Conservation (phyloP, 2,113 vertebrate species). For the Sebastes fasciatus region DNA sequence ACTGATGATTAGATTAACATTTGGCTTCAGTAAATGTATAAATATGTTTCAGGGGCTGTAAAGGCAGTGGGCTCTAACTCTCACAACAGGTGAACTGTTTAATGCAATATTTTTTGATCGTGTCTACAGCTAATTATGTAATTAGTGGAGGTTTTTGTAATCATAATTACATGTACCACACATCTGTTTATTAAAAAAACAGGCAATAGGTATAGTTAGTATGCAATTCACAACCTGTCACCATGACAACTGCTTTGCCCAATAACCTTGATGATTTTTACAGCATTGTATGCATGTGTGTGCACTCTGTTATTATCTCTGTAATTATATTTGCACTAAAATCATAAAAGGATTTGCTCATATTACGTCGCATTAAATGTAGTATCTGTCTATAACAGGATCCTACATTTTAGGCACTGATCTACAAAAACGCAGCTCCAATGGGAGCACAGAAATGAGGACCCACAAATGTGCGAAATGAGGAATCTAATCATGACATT, state of each 20-base stretch:
- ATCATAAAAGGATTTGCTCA: slow-evolving; percentile 16
- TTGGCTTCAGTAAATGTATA: neutral
- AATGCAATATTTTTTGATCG: slow-evolving; percentile 53
- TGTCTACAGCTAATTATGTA: slow-evolving; percentile 49
- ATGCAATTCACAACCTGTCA: slow-evolving; percentile 42
- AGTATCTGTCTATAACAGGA: neutral
- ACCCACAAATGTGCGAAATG: neutral
- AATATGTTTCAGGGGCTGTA: neutral
- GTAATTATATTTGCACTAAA: slow-evolving; percentile 43
- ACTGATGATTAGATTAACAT: neutral
- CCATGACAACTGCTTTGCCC: slow-evolving; percentile 41
- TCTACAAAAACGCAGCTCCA: slow-evolving; percentile 1
- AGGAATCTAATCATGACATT: neutral
- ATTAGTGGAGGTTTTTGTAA: slow-evolving; percentile 40
- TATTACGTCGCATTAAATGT: neutral
- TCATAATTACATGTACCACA: slow-evolving; percentile 38
- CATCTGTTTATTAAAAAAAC: slow-evolving; percentile 47
- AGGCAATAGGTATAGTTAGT: slow-evolving; percentile 34
- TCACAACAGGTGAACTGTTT: slow-evolving; percentile 47
- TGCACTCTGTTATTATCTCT: slow-evolving; percentile 15
- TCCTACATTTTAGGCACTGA: neutral
- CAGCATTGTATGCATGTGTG: neutral
- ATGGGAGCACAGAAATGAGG: neutral
- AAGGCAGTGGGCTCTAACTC: neutral
- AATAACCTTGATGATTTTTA: slow-evolving; percentile 42